Evolutionary conservation across 2,113 vertebrate species (phyloP).

Genomic region (Erythrocercus mccallii): DNA sequence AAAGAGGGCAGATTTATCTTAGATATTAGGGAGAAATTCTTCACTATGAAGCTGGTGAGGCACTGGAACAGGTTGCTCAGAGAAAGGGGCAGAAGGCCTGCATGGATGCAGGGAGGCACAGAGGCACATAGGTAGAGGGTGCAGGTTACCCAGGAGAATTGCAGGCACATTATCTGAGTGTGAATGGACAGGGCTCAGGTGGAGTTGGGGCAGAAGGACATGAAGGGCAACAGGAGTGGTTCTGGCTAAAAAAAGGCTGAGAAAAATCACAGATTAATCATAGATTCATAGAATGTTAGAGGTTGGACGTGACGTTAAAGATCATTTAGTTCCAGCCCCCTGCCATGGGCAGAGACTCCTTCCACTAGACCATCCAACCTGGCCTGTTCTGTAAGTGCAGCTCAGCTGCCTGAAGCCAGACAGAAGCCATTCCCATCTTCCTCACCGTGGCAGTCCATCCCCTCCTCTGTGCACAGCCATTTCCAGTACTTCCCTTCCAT

Average conservation of each 20-base stretch:
- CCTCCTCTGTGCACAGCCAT: not conserved
- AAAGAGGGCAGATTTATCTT: not conserved
- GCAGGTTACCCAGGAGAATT: not conserved
- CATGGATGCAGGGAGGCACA: not conserved
- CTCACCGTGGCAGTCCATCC: not conserved
- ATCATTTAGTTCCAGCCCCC: fast-evolving
- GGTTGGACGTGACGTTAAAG: fast-evolving
- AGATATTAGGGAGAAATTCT: not conserved
- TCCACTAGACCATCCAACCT: not conserved
- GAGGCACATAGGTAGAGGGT: fast-evolving
- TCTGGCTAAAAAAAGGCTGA: not conserved
- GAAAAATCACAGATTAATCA: not conserved
- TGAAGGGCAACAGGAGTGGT: not conserved
- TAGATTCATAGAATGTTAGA: not conserved
- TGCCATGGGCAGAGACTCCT: not conserved
- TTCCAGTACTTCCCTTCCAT: not conserved
- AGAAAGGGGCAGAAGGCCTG: not conserved
- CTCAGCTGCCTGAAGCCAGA: not conserved
- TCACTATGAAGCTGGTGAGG: not conserved
- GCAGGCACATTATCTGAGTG: not conserved
- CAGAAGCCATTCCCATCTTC: not conserved
- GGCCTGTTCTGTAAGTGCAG: not conserved
- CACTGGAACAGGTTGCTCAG: not conserved
- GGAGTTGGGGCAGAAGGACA: not conserved
- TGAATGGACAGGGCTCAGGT: not conserved